These are phyloP conservation scores for Seriola aureovittata DNA, from an alignment of 2,113 vertebrate species.

Conservation along the genomic window DNA sequence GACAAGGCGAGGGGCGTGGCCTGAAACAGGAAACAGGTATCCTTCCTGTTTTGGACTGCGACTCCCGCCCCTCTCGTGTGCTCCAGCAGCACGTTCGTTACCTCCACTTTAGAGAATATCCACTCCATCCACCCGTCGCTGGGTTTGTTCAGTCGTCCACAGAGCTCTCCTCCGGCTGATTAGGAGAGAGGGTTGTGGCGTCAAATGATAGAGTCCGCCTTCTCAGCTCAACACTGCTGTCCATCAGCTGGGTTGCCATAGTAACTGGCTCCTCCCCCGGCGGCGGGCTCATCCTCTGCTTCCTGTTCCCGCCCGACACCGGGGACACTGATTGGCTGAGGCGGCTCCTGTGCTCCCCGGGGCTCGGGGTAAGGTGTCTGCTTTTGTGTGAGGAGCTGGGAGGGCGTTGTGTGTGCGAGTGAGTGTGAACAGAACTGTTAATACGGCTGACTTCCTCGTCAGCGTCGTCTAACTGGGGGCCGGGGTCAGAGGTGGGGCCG, in stretches of 20 bases:
- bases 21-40: conserved; percentile 38
- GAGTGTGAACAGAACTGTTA: conserved; percentile 82
- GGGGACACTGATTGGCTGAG: conserved; percentile 82
- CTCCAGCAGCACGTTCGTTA: conserved; percentile 73
- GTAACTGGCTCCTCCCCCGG: conserved; percentile 81
- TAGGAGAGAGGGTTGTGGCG: conserved; percentile 86
- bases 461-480: conserved; percentile 75
- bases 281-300: conserved; percentile 95
- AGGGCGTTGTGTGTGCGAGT: conserved; percentile 73
- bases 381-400: conserved; percentile 80
- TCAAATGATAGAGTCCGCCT: conserved; percentile 93
- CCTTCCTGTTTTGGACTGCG: conserved; percentile 29
- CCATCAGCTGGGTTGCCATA: conserved; percentile 70
- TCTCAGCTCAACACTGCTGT: conserved; percentile 87
- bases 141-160: conserved; percentile 69
- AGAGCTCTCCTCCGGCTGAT: conserved; percentile 83
- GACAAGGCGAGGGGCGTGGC: conserved; percentile 24
- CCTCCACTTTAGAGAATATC: conserved; percentile 75
- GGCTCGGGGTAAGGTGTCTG: conserved; percentile 70
- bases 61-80: conserved; percentile 58
- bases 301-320: conserved; percentile 82
- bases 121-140: conserved; percentile 44
- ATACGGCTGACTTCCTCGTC: conserved; percentile 90
- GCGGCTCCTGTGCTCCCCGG: conserved; percentile 72
- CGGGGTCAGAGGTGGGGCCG: conserved; percentile 44